phyloP scores from a whole-genome alignment of 2,113 vertebrate genomes.

The Mastomys coucha region DNA sequence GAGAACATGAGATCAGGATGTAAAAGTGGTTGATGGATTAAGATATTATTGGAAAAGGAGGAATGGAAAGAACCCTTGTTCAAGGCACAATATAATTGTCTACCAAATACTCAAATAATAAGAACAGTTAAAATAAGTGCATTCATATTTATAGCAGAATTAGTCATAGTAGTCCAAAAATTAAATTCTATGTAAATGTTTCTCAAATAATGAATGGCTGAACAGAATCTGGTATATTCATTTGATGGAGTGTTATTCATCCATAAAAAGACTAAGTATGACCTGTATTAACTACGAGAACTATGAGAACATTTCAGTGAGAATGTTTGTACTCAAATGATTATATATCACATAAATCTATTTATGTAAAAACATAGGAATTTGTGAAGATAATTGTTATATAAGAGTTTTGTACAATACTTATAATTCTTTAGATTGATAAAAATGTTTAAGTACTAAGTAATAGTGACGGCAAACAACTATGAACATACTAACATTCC shows the following conservation, averaged over 20 bases:
- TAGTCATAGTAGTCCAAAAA: conserved; percentile 17
- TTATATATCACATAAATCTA: not conserved
- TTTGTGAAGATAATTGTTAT: not conserved
- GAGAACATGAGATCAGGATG: not conserved
- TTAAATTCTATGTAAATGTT: conserved; percentile 21
- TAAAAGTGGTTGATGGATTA: not conserved
- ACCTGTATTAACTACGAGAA: not conserved
- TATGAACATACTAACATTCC: not conserved
- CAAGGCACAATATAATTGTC: too few relatives aligned
- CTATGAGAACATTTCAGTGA: conserved; percentile 16
- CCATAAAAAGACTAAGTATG: conserved; percentile 32
- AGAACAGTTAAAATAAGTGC: not conserved
- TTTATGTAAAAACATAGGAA: conserved; percentile 30
- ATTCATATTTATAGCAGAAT: not conserved
- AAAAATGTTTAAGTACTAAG: conserved; percentile 45
- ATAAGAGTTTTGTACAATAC: not conserved
- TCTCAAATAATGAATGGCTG: not conserved
- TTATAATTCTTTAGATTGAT: not conserved
- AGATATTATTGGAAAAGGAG: not conserved
- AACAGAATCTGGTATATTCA: not conserved
- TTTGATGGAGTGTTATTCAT: not conserved
- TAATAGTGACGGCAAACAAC: not conserved
- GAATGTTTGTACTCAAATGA: not conserved
- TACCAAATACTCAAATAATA: not conserved
- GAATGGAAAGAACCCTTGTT: not conserved